Evolutionary conservation across 2,888 invertebrate species (phyloP).

Genomic region (Boloria selene): DNA sequence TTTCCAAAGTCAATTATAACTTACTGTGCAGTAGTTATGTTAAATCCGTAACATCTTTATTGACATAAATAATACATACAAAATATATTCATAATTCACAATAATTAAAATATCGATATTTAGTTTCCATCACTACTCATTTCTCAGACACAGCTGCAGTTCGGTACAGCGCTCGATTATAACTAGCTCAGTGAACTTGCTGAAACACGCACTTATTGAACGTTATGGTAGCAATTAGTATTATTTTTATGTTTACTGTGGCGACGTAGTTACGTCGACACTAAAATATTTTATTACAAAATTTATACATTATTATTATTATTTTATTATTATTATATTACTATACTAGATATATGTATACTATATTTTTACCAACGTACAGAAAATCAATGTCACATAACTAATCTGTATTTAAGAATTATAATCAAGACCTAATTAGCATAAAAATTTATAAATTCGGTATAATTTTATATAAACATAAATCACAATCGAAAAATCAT

Average conservation of each 20-base stretch:
- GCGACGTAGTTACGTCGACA: slow-evolving; percentile 8
- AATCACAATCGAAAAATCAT: not conserved
- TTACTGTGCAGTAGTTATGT: too few species aligned
- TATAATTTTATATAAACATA: slow-evolving; percentile 4
- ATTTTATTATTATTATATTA: too few species aligned
- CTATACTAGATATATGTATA: too few species aligned
- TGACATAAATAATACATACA: too few species aligned
- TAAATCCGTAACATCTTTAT: too few species aligned
- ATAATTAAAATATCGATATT: slow-evolving; percentile 37
- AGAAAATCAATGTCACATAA: too few species aligned
- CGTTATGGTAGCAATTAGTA: slow-evolving; percentile 37
- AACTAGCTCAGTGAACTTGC: slow-evolving; percentile 62
- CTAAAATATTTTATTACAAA: not conserved
- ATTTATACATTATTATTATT: too few species aligned
- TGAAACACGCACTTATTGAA: slow-evolving; percentile 42
- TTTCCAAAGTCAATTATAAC: too few species aligned
- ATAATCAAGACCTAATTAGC: not conserved
- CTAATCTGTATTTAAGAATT: too few species aligned
- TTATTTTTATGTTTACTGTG: slow-evolving; percentile 30
- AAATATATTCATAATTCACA: too few species aligned
- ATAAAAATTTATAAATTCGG: not conserved
- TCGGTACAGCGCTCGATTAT: slow-evolving; percentile 64
- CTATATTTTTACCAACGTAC: too few species aligned
- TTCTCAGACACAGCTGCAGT: slow-evolving; percentile 75
- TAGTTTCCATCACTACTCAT: slow-evolving; percentile 52